These are phyloP conservation scores for Papilio polytes DNA, from an alignment of 1,140 invertebrate genomes.

Conservation along the genomic window DNA sequence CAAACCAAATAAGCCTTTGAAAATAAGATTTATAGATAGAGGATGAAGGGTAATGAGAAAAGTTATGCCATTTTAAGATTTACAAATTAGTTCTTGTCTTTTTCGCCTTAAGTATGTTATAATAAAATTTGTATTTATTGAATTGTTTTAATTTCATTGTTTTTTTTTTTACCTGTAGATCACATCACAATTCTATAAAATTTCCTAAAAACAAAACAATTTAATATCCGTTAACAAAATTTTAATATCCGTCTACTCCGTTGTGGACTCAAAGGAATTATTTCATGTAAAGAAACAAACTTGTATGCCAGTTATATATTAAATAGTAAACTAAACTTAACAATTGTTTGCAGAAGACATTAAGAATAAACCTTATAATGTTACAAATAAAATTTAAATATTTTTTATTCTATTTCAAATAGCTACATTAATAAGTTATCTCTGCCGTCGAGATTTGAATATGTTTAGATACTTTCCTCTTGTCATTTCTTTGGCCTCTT, in stretches of 20 bases:
- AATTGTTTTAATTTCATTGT: background rate
- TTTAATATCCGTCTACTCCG: background rate
- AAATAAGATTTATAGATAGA: conserved; percentile 86
- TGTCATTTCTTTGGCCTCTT: conserved; percentile 98
- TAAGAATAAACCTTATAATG: background rate
- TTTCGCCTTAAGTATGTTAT: conserved; percentile 33
- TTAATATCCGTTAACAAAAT: no score
- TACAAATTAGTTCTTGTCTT: conserved; percentile 26
- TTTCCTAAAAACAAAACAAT: no score
- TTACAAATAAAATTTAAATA: conserved; percentile 37
- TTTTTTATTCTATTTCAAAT: conserved; percentile 39
- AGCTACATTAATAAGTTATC: conserved; percentile 45
- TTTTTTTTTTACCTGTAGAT: background rate
- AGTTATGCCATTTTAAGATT: conserved; percentile 26
- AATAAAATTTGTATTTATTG: conserved; percentile 31
- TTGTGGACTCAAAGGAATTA: background rate
- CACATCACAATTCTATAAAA: no score
- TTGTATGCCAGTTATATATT: background rate
- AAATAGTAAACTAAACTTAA: background rate
- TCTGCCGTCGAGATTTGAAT: conserved; percentile 84
- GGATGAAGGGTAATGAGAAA: conserved; percentile 73
- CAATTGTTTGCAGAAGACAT: background rate
- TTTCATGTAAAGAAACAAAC: background rate
- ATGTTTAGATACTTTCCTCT: conserved; percentile 97
- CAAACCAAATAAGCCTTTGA: conserved; percentile 84